These are phyloP conservation scores for Oopsacas minuta DNA, from an alignment of 37 sponge, comb jelly and placozoan genomes.

Conservation along the genomic window DNA sequence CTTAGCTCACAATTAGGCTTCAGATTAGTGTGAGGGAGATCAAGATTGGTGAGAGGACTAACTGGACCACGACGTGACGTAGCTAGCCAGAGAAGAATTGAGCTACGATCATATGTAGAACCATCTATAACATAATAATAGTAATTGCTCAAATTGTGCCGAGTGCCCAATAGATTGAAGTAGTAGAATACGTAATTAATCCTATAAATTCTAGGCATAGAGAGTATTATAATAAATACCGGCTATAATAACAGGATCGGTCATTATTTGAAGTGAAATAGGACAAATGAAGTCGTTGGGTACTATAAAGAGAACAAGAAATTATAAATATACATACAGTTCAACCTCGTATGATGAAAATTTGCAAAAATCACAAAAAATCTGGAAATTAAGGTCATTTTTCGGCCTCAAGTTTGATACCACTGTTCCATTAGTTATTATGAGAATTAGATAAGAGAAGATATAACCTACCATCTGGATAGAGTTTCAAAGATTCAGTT, in stretches of 20 bases:
- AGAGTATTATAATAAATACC: no score
- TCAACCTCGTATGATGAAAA: no score
- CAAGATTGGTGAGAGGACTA: slow-evolving; percentile 12
- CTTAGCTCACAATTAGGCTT: neutral
- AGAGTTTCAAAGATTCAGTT: neutral
- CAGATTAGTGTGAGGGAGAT: neutral
- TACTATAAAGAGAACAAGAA: neutral
- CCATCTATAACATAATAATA: no score
- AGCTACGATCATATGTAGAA: neutral
- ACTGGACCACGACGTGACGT: neutral
- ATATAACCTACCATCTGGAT: neutral
- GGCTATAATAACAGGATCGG: neutral
- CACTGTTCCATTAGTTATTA: neutral
- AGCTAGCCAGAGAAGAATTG: neutral
- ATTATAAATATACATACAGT: neutral
- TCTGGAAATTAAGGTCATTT: no score
- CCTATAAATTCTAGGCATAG: no score
- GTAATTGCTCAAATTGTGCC: no score
- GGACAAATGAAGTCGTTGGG: neutral
- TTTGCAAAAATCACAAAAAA: no score
- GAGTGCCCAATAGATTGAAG: no score
- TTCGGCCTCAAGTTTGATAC: no score
- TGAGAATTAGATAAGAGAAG: neutral
- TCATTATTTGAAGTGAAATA: slow-evolving; percentile 11
- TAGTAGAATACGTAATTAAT: no score